These are phyloP conservation scores for Micrasema longulum DNA, from an alignment of 1,140 invertebrate species.

Conservation along the genomic window DNA sequence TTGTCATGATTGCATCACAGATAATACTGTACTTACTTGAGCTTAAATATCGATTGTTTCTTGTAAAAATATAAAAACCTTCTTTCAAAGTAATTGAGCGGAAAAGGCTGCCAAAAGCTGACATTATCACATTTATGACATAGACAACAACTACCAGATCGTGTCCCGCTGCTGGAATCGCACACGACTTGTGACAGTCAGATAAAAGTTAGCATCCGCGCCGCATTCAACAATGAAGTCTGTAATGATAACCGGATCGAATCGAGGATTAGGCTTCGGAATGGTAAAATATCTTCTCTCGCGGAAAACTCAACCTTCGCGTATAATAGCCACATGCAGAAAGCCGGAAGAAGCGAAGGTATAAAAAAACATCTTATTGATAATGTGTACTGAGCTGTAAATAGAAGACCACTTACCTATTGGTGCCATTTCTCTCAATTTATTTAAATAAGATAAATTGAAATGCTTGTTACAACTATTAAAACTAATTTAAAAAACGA, in stretches of 20 bases:
- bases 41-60: slow-evolving; percentile 23
- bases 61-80: slow-evolving; percentile 28
- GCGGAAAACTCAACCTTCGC: slow-evolving; percentile 58
- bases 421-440: slow-evolving; percentile 63
- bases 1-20: slow-evolving; percentile 37
- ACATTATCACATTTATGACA: slow-evolving; percentile 39
- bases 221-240: slow-evolving; percentile 73
- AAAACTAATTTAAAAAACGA: slow-evolving; percentile 26
- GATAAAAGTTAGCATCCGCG: slow-evolving; percentile 29
- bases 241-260: slow-evolving; percentile 88
- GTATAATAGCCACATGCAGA: slow-evolving; percentile 79
- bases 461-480: background rate
- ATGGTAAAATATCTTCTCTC: slow-evolving; percentile 74
- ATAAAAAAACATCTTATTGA: slow-evolving; percentile 21
- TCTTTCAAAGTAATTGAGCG: slow-evolving; percentile 28
- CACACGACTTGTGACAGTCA: slow-evolving; percentile 13
- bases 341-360: slow-evolving; percentile 74
- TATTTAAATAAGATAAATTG: background rate
- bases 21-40: slow-evolving; percentile 35
- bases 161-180: background rate
- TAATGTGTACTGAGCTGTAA: slow-evolving; percentile 7
- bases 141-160: slow-evolving; percentile 37
- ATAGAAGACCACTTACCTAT: slow-evolving; percentile 61
- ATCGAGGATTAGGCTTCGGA: slow-evolving; percentile 88
- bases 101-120: slow-evolving; percentile 11